Percentiles rank a stretch among this genome's conserved stretches.
Evolutionary conservation across 2,113 vertebrate genomes (phyloP).

Genomic region (Patagioenas fasciata): DNA sequence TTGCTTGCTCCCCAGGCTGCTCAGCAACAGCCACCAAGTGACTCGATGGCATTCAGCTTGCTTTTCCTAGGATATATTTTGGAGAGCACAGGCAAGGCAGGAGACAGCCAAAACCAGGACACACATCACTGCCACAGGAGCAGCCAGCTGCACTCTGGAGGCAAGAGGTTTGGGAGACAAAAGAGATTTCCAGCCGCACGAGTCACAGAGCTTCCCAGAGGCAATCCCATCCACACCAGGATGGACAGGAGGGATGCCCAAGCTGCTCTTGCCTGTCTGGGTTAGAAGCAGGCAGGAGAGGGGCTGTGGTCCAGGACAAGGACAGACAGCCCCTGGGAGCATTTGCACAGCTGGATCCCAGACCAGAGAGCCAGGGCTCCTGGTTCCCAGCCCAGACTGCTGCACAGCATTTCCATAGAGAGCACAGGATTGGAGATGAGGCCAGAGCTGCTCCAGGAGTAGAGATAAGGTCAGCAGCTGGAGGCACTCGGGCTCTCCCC

Average conservation of each 20-base stretch:
- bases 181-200: not conserved
- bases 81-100: not conserved
- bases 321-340: not conserved
- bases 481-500: not conserved
- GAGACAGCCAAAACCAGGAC: not conserved
- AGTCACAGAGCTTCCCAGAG: not conserved
- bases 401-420: not conserved
- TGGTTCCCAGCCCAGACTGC: slow-evolving; percentile 4
- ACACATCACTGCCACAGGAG: not conserved
- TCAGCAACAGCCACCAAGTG: not conserved
- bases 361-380: not conserved
- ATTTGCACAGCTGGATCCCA: not conserved
- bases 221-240: not conserved
- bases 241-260: not conserved
- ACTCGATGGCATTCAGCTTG: fast-evolving
- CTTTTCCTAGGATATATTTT: not conserved
- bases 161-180: not conserved
- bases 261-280: not conserved
- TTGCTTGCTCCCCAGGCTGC: not conserved
- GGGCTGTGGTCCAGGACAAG: not conserved
- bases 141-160: not conserved
- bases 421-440: not conserved
- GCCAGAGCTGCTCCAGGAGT: not conserved
- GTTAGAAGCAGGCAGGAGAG: not conserved
- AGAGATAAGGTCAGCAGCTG: not conserved